Base-by-base conservation (phyloP, 2,888 invertebrate species). In the Monoplex corrugatus region DNA sequence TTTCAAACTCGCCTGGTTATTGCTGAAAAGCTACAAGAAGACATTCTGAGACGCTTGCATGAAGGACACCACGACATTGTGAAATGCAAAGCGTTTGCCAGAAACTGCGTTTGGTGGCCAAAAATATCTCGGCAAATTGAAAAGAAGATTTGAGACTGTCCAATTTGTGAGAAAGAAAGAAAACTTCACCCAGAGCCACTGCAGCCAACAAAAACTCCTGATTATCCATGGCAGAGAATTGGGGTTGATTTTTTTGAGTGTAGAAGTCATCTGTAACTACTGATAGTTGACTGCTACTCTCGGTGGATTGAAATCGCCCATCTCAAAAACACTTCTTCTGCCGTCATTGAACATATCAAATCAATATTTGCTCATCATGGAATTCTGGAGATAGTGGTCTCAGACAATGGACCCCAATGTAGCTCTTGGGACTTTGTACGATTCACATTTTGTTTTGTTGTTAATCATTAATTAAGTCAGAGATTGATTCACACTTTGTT, bases 221-320 rank as follows among this genome's bases (percentile, higher is more conserved):
- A 68, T n/a, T 68, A 68, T n/a, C 68, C 68, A n/a, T 68, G 68
- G 68, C 68, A 68, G 68, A 68, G n/a, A 68, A n/a, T 68, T 19
- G 68, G n/a, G 28, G n/a, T 68, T 19, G 68, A 68, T n/a, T 0
- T 68, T 19, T 68, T 68, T 68, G 68, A 68, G 28, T n/a, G 23
- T 19, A 68, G 28, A 28, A n/a, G 68, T 28, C 68, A 68, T 28
- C 1, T n/a, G 23, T 68, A 68, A 19, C 28, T 68, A 19, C 6
- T 68, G 8, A n/a, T n/a, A 68, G 68, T n/a, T 8, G n/a, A 68
- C 16, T 50, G 19, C 50, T 68, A 68, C 68, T 68, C 68, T n/a
- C 68, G 2, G 23, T 68, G 68, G 68, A 68, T 68, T 28, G 5
- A 68, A n/a, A 68, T n/a, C n/a, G 68, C 68, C 16, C 8, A 68